These are phyloP conservation scores for Anthophora plumipes DNA, from an alignment of 2,888 invertebrate genomes.

Conservation along the genomic window DNA sequence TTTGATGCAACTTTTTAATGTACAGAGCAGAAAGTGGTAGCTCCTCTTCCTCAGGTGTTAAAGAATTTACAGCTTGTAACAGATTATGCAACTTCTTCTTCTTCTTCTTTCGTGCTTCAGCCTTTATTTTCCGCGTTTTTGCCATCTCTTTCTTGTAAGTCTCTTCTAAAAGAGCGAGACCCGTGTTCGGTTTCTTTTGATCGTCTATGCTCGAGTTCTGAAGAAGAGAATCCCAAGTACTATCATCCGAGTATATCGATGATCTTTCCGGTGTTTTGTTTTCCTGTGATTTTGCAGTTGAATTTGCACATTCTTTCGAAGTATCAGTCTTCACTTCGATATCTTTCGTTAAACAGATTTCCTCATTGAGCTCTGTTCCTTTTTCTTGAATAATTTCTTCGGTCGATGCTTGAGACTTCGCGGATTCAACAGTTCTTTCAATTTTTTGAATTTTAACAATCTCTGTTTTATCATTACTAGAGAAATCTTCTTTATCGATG, in stretches of 20 bases:
- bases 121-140: conserved; percentile 57
- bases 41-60: conserved; percentile 71
- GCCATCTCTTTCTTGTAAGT: conserved; percentile 77
- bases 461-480: neutral
- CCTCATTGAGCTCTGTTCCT: neutral
- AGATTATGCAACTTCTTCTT: conserved; percentile 53
- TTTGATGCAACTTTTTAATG: conserved; percentile 53
- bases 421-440: neutral
- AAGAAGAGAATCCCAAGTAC: conserved; percentile 75
- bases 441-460: neutral
- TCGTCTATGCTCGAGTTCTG: conserved; percentile 49
- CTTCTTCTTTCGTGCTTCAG: conserved; percentile 57
- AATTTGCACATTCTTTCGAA: neutral
- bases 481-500: neutral
- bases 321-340: neutral
- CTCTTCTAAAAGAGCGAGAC: conserved; percentile 78
- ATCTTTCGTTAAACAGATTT: neutral
- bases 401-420: neutral
- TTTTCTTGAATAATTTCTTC: neutral
- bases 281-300: neutral
- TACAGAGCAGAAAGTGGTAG: conserved; percentile 54
- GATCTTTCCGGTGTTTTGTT: conserved; percentile 40
- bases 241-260: conserved; percentile 81
- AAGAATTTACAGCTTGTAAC: neutral
- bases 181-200: conserved; percentile 62